These are phyloP conservation scores for Gadus macrocephalus DNA, from an alignment of 2,113 vertebrate genomes.

Conservation along the genomic window DNA sequence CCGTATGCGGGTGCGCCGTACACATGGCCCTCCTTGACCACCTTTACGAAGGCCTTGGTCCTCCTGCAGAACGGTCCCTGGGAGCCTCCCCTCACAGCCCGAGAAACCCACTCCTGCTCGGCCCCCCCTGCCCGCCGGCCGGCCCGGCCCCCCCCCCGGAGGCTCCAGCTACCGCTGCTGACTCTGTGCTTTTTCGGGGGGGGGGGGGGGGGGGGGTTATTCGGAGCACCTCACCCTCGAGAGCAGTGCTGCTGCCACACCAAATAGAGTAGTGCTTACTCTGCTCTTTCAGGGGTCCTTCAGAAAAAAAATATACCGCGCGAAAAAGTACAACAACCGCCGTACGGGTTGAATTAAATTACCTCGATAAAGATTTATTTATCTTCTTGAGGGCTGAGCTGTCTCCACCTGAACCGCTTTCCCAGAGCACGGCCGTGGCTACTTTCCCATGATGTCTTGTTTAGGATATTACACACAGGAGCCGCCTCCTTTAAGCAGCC, in stretches of 20 bases:
- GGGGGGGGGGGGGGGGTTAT: not conserved
- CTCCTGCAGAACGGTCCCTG: conserved; percentile 53
- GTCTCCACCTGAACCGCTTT: conserved; percentile 32
- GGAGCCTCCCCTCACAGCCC: conserved; percentile 66
- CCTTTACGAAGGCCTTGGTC: conserved; percentile 34
- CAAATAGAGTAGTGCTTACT: conserved; percentile 65
- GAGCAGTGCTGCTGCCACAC: conserved; percentile 57
- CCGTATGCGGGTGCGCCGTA: conserved; percentile 42
- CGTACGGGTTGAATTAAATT: conserved; percentile 51
- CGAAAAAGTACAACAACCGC: too few species aligned
- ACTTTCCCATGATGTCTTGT: conserved; percentile 35
- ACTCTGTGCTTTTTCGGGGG: conserved; percentile 53
- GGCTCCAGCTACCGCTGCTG: conserved; percentile 61
- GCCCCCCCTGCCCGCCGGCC: conserved; percentile 35
- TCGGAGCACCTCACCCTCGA: conserved; percentile 66
- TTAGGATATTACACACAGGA: conserved; percentile 38
- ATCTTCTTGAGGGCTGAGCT: conserved; percentile 29
- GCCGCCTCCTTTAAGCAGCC: conserved; percentile 24
- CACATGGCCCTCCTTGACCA: conserved; percentile 53
- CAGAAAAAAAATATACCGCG: conserved; percentile 16
- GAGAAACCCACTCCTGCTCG: conserved; percentile 39
- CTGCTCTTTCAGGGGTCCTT: conserved; percentile 45
- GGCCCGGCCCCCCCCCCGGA: conserved; percentile 57
- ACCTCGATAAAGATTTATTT: conserved; percentile 57
- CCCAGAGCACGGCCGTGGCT: conserved; percentile 18